Evolutionary conservation across 2,113 vertebrate species (phyloP), one percentile per base, ranked within the genome.

Genomic region (Danionella cerebrum): DNA sequence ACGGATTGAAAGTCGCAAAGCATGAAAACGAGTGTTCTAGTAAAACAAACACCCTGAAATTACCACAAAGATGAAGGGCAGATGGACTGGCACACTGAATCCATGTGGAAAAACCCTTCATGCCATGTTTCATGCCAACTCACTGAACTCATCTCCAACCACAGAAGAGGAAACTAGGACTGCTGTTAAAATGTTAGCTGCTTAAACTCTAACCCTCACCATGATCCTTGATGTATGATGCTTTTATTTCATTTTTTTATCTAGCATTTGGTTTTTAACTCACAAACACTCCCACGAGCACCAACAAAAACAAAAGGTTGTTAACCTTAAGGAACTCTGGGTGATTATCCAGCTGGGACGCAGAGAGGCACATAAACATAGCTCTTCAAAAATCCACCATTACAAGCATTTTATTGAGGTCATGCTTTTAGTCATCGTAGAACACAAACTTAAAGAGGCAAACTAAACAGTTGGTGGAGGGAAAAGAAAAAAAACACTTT

Each of bases 11-110:
- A 11, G 36, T 47, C 39, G 67, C 39, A 57, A 48, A 47, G 45
- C 36, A 53, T 59, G 66, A 73, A 65, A 73, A 77, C 68, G 29
- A 73, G 45, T 38, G 55, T 70, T 76, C 71, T 73, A 63, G 71
- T 67, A 70, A 73, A 73, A 67, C 53, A 77, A 67, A 70, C 50
- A 55, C 33, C 48, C 41, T 16, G 27, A 16, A 35, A 63, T 54
- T 54, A 45, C 74, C 66, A 44, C 42, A 48, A 31, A 62, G 54
- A 54, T 63, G 53, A 71, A 63, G 62, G 55, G 75, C 52, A 70
- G 62, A 52, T 58, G 16, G 41, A 44, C 62, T 70, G 67, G 75
- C 71, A 63, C 42, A 58, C 22, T 25, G 19, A 19, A 21, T 24
- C 16, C 63, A 6, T 44, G 62, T 64, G 71, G 62, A 67, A 75